Base-by-base conservation (phyloP, 2,797 vertebrate genomes). In the Morus bassanus region DNA sequence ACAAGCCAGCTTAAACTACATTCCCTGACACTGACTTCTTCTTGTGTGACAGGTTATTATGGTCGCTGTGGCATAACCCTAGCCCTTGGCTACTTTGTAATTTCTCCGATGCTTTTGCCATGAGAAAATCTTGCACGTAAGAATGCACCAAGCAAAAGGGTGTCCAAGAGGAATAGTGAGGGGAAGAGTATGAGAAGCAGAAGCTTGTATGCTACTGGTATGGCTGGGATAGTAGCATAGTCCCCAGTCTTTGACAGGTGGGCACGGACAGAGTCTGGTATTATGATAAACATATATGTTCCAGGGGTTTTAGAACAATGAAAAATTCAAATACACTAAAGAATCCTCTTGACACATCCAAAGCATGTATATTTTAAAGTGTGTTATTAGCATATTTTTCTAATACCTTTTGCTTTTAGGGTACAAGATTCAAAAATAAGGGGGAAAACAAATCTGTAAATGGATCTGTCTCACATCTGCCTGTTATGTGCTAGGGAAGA, bases 121-220 rank as follows among this genome's bases (percentile, higher is more conserved):
- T 68, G 35, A 43, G 23, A 31, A 82, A 69, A 11, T 35, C 39
- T 73, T 75, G 41, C 9, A 31, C 53, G 37, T 30, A 21, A 82
- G 25, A 28, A 41, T 45, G 14, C 4, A 76, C 3, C 21, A 54
- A 22, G 22, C 0, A 9, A 65, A 95, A 59, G 1, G 1, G 1
- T 37, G 11, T 35, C 0, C 0, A 89, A 72, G 21, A 80, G 14
- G 16, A 39, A 60, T 8, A 75, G 28, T 7, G 6, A 60, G 13
- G 8, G 50, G 15, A 63, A 67, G 33, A 57, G 33, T 3, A n/a
- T 10, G 25, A 70, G 56, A 69, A 78, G 25, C 10, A 69, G 54
- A 50, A 78, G 28, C 5, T 79, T 69, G 6, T 27, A 43, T 27
- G 18, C 24, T 43, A 6, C 70, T 67, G 31, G 5, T 57, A 28